Conservation (phyloP, 1,140 invertebrate species). For the Stegodyphus mimosarum region DNA sequence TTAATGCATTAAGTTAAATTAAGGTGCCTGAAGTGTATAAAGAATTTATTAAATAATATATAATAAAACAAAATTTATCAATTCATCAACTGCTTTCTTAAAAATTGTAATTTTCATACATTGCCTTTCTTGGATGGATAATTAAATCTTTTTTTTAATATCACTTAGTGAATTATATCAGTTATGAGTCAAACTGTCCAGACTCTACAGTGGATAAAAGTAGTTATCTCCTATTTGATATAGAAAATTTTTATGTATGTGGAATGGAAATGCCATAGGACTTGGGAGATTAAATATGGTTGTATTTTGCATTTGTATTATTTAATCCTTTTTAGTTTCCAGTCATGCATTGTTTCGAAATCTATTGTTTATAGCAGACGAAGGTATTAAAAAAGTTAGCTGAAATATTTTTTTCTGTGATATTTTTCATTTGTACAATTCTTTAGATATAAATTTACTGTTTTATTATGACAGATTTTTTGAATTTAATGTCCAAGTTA, state of each 20-base stretch:
- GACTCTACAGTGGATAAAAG: too few relatives aligned
- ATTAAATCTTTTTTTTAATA: neutral
- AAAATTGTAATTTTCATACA: neutral
- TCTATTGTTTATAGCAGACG: constrained; percentile 9
- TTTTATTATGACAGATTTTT: constrained; percentile 54
- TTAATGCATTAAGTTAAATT: too few relatives aligned
- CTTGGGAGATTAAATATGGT: neutral
- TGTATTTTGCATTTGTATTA: constrained; percentile 4
- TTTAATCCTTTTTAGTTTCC: neutral
- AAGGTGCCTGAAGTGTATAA: too few relatives aligned
- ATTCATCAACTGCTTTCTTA: too few relatives aligned
- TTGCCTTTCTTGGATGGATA: neutral
- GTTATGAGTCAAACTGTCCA: too few relatives aligned
- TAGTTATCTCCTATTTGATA: too few relatives aligned
- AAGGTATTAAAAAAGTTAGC: constrained; percentile 52
- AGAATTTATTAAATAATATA: too few relatives aligned
- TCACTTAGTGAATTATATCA: too few relatives aligned
- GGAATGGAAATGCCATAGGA: neutral
- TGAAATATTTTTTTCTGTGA: constrained; percentile 54
- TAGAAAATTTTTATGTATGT: too few relatives aligned
- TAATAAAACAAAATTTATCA: too few relatives aligned
- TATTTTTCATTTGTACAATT: constrained; percentile 59
- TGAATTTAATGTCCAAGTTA: constrained; percentile 56
- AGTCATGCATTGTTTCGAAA: constrained; percentile 22
- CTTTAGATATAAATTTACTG: constrained; percentile 55